Evolutionary conservation across 30 jellyfish, hydroid and myxozoan species (phyloP), one percentile per base, ranked within the genome.

Genomic region (Rhopilema esculentum): DNA sequence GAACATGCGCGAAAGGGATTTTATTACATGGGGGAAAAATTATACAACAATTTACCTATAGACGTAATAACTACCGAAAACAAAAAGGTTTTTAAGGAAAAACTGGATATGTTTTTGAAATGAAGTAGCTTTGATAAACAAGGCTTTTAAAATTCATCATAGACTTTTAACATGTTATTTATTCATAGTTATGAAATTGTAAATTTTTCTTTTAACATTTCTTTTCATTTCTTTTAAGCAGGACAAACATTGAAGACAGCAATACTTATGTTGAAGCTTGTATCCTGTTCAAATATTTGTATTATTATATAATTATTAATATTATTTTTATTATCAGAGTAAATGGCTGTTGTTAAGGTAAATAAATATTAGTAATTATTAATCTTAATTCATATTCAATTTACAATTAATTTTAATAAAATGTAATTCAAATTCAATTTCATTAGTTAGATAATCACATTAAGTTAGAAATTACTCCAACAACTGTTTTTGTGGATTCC

Each of bases 11-110:
- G n/a, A n/a, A n/a, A n/a, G n/a, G n/a, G n/a, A n/a, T 53, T 49
- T 65, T 29, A 80, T 53, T 30, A 66, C 80, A 79, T 80, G 81
- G 90, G 90, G 90, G 90, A 4, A 20, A 66, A 80, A 64, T 16
- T 79, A 72, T 49, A 80, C 72, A 80, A 80, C 82, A 82, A 80
- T 64, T 63, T 80, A 82, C 82, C 81, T 33, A 65, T 33, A 27
- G 82, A 63, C 32, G 26, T 80, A 63, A 80, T 69, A 80, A 28
- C 61, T 80, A 72, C 82, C 74, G 82, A 66, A 66, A 66, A 64
- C 82, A 80, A 64, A 27, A 62, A 63, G 72, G 90, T 63, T 80
- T 33, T 80, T 80, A 80, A 26, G 64, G 83, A 80, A 20, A 80
- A 80, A 80, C 51, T 80, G 48, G 90, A 26, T 27, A 63, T 28